phyloP scores from a whole-genome alignment of 2,888 invertebrate genomes.

The Odontomyia ornata region DNA sequence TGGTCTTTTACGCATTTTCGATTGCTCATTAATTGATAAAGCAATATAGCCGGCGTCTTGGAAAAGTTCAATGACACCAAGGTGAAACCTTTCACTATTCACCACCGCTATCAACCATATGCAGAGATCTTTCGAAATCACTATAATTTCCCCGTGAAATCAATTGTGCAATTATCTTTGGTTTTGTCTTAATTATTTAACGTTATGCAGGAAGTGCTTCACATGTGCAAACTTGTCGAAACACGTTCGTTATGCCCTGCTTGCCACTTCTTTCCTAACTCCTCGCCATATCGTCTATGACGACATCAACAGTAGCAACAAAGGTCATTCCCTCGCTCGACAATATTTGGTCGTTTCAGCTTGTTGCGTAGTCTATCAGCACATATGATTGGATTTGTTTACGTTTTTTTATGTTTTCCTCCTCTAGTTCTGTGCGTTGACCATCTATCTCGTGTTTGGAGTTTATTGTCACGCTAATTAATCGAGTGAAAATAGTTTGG shows the following conservation, averaged over 20 bases:
- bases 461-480: too few relatives aligned
- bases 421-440: not conserved
- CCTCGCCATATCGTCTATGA: slow-evolving; percentile 8
- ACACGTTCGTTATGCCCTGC: slow-evolving; percentile 7
- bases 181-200: slow-evolving; percentile 23
- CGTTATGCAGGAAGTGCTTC: not conserved
- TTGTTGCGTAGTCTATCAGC: slow-evolving; percentile 22
- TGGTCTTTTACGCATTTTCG: not conserved
- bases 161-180: slow-evolving; percentile 19
- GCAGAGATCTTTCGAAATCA: not conserved
- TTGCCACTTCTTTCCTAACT: slow-evolving; percentile 10
- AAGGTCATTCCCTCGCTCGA: slow-evolving; percentile 35
- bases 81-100: slow-evolving; percentile 27
- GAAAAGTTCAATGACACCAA: slow-evolving; percentile 5
- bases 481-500: too few relatives aligned
- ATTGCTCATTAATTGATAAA: not conserved
- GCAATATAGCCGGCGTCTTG: not conserved
- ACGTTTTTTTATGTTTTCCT: not conserved
- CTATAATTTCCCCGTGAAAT: not conserved
- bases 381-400: not conserved
- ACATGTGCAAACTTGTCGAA: slow-evolving; percentile 20
- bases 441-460: not conserved
- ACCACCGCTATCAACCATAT: not conserved
- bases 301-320: slow-evolving; percentile 20
- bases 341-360: not conserved